Base-by-base conservation (phyloP, 2,113 vertebrate species). In the Edolisoma coerulescens region DNA sequence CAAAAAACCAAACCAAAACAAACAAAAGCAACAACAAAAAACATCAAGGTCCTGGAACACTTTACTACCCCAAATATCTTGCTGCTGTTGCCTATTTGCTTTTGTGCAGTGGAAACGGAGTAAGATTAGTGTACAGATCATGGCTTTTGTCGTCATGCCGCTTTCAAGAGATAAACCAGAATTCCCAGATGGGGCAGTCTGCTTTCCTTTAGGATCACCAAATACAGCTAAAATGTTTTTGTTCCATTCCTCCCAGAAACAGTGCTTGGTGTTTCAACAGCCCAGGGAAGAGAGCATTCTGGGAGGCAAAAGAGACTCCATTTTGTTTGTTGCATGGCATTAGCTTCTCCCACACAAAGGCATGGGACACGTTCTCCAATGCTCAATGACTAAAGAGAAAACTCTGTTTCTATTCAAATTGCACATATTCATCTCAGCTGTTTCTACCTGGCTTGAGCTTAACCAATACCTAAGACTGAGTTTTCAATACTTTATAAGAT, bases 401-500 rank as follows among this genome's bases (percentile, higher is more conserved):
- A 39, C 11, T 60, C 65, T 12, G 1, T 32, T 88, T 84, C 35
- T 78, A 42, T 47, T 93, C 32, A 39, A 56, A 44, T 10, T 32
- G 13, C 11, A 69, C 10, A 50, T 50, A 61, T 42, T 60, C 33
- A 59, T 60, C 57, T 59, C 26, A 70, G 16, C 9, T 84, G 13
- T 53, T 87, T 70, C 54, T 50, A 27, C 33, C 17, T 42, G 16
- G 39, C 35, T 44, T 37, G 13, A 78, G 30, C 20, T 54, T 39
- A 64, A 15, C 14, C 44, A 4, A 1, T 53, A 70, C 76, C 10
- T 49, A 41, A 74, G 21, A 91, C 3, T 0, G 0, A 84, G 23
- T 35, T 68, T 68, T 76, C 45, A 85, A 56, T 11, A 82, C 7
- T 15, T 22, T 42, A 11, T 9, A 47, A 20, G 11, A 73, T 37